phyloP scores from a whole-genome alignment of 2,888 invertebrate species.

The Tenthredo mesomela region DNA sequence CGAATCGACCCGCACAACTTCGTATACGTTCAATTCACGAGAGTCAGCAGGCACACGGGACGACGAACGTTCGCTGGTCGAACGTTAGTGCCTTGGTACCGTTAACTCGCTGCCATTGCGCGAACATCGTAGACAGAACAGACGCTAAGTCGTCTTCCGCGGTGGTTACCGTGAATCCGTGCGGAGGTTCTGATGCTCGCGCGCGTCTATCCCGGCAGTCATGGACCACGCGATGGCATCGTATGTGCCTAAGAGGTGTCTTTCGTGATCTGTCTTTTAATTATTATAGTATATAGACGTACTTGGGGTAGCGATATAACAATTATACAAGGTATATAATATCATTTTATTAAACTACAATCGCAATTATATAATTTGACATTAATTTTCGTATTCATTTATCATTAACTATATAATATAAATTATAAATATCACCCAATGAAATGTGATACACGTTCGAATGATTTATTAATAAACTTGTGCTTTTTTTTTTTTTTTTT shows the following conservation, averaged over 20 bases:
- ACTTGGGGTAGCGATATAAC: background rate
- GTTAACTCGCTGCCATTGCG: slow-evolving; percentile 37
- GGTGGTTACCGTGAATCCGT: slow-evolving; percentile 30
- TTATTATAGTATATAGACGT: background rate
- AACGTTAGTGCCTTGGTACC: slow-evolving; percentile 43
- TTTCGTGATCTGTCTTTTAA: background rate
- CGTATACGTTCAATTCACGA: slow-evolving; percentile 37
- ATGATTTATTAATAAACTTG: no score
- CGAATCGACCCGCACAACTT: slow-evolving; percentile 50
- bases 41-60: slow-evolving; percentile 29
- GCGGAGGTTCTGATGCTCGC: background rate
- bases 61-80: background rate
- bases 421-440: no score
- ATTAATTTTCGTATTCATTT: no score
- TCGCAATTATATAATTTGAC: no score
- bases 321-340: background rate
- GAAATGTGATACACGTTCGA: no score
- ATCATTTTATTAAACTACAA: background rate
- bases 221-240: slow-evolving; percentile 42
- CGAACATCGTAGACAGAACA: slow-evolving; percentile 15
- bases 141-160: slow-evolving; percentile 24
- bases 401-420: no score
- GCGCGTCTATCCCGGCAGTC: slow-evolving; percentile 11
- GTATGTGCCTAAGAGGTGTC: background rate
- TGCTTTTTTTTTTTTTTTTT: background rate